Conservation (phyloP, 2,113 vertebrate genomes). For the Poicephalus gulielmi region DNA sequence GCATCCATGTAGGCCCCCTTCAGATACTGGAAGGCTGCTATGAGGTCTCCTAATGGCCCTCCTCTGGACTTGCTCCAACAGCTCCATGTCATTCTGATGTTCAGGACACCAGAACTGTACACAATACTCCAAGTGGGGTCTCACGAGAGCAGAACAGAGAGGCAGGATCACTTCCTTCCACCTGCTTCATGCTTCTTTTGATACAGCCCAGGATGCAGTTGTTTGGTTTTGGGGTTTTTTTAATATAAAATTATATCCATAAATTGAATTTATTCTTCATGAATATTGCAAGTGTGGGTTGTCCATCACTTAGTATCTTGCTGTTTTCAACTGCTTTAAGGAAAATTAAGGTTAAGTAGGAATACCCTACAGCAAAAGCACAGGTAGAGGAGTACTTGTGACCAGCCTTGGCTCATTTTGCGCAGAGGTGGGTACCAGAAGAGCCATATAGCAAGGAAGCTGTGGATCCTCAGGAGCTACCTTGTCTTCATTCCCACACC, state of each 20-base stretch:
- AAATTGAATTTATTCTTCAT: neutral
- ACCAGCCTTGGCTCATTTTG: neutral
- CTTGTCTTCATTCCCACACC: accelerated
- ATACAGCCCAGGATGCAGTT: neutral
- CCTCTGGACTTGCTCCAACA: neutral
- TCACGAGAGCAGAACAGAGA: neutral
- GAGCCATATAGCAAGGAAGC: accelerated
- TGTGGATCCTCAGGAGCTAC: accelerated
- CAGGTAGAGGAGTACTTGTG: neutral
- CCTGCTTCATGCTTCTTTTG: neutral
- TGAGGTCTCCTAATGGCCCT: neutral
- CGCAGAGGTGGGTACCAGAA: accelerated
- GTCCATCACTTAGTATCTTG: neutral
- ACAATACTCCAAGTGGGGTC: neutral
- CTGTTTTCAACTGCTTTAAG: neutral
- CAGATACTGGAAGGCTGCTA: neutral
- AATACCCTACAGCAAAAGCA: neutral
- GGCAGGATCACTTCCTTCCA: neutral
- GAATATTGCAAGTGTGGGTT: neutral
- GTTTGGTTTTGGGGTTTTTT: neutral
- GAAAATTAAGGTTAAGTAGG: neutral
- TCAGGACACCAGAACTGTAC: neutral
- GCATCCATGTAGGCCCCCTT: neutral
- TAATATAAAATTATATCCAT: neutral
- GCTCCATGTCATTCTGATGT: neutral